Percentiles rank a stretch among this genome's conserved stretches.
phyloP scores from a whole-genome alignment of 2,797 vertebrate genomes.

The Catamblyrhynchus diadema region DNA sequence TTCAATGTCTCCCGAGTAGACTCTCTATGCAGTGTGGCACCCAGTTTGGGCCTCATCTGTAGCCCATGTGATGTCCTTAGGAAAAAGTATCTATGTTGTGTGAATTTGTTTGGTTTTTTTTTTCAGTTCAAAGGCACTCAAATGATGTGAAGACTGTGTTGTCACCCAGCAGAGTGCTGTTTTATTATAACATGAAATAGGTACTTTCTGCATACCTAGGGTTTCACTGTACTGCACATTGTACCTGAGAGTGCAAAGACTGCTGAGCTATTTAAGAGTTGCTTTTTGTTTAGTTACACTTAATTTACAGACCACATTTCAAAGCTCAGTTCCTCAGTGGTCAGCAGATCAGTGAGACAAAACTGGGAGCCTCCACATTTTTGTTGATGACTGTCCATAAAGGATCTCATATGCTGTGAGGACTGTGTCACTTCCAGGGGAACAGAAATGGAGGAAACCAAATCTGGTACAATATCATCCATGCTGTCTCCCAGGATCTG shows the following conservation, averaged over 20 bases:
- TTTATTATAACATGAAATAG: not conserved
- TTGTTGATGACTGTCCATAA: not conserved
- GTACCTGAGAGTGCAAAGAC: not conserved
- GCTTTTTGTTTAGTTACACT: rapidly evolving
- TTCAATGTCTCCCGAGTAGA: not conserved
- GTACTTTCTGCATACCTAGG: not conserved
- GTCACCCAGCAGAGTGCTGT: not conserved
- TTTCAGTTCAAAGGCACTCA: not conserved
- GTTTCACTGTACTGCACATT: not conserved
- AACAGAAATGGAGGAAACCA: not conserved
- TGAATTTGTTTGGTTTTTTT: not conserved
- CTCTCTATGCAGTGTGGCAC: not conserved
- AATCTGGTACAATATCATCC: not conserved
- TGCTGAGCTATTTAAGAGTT: not conserved
- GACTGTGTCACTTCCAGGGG: not conserved
- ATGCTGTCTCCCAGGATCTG: not conserved
- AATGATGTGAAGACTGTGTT: not conserved
- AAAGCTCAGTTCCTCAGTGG: not conserved
- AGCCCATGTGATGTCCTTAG: not conserved
- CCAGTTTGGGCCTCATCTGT: not conserved
- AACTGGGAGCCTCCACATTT: not conserved
- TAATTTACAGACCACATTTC: not conserved
- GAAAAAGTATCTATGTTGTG: not conserved
- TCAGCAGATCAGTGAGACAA: not conserved
- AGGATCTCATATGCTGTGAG: not conserved